A percentile compares a stretch with the other conserved stretches of the same genome.
These are phyloP conservation scores for human (Homo sapiens) DNA, from an alignment of 2,113 vertebrate species.

Conservation along the genomic window DNA sequence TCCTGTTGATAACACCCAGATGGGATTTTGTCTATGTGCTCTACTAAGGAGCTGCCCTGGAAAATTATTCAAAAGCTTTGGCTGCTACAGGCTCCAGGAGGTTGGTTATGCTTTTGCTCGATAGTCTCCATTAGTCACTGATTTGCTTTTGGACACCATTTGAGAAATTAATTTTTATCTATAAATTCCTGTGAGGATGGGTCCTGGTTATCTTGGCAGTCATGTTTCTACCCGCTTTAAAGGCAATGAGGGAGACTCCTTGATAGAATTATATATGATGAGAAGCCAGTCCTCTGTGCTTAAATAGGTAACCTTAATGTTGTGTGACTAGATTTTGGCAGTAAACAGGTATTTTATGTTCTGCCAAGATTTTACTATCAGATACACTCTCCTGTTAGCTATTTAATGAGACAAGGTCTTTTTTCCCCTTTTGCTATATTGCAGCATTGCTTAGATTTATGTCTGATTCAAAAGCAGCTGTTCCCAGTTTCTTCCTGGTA, in stretches of 20 bases:
- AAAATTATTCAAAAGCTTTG: slow-evolving; percentile 66
- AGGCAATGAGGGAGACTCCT: slow-evolving; percentile 53
- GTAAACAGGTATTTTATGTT: slow-evolving; percentile 80
- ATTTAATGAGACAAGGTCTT: slow-evolving; percentile 77
- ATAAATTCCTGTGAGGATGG: slow-evolving; percentile 61
- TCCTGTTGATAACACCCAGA: not conserved
- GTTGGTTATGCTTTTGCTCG: slow-evolving; percentile 45
- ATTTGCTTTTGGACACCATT: slow-evolving; percentile 69
- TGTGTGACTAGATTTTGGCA: slow-evolving; percentile 78
- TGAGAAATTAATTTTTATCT: slow-evolving; percentile 75
- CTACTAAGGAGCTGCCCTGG: slow-evolving; percentile 19
- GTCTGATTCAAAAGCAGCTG: slow-evolving; percentile 76
- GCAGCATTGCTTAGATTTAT: slow-evolving; percentile 74
- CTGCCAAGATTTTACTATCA: slow-evolving; percentile 78
- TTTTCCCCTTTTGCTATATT: slow-evolving; percentile 48
- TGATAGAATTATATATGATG: slow-evolving; percentile 64
- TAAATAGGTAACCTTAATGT: slow-evolving; percentile 78
- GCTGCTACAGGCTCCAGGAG: slow-evolving; percentile 29
- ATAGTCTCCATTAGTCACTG: slow-evolving; percentile 63
- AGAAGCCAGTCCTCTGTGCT: slow-evolving; percentile 55
- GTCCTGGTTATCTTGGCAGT: slow-evolving; percentile 62
- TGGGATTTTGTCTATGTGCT: slow-evolving; percentile 41
- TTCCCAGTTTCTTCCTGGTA: slow-evolving; percentile 69
- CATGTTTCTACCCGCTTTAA: slow-evolving; percentile 50
- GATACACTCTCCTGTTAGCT: slow-evolving; percentile 75